Conservation (phyloP, 2,797 vertebrate species). For the Phylloscopus collybita region DNA sequence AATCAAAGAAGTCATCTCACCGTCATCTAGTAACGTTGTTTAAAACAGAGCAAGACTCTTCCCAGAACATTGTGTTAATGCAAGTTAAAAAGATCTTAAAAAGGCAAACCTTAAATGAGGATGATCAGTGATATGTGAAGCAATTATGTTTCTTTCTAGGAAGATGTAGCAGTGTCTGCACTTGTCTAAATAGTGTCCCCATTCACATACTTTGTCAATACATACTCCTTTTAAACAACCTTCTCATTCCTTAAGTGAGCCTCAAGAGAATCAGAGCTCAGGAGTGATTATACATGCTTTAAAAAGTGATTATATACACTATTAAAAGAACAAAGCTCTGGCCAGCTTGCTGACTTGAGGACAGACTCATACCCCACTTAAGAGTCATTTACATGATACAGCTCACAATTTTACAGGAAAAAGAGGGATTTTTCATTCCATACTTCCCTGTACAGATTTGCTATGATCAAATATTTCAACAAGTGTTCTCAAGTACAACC, state of each 20-base stretch:
- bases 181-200: accelerated
- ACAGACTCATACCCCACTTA: neutral
- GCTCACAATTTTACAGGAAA: neutral
- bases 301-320: too few relatives aligned
- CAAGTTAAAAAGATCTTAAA: neutral
- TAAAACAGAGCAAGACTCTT: neutral
- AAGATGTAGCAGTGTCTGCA: neutral
- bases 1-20: neutral
- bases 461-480: neutral
- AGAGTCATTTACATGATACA: neutral
- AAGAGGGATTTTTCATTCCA: neutral
- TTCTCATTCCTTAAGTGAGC: neutral
- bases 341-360: neutral
- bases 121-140: neutral
- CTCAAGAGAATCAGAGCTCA: neutral
- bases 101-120: neutral
- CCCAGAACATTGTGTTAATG: neutral
- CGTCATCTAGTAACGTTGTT: neutral
- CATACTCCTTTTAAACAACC: neutral
- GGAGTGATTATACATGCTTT: neutral
- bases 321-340: neutral
- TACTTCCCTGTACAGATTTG: neutral
- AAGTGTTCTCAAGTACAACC: neutral
- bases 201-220: neutral
- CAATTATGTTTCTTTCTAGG: neutral